Percentiles rank a stretch among this genome's conserved stretches.
Evolutionary conservation across 2,888 invertebrate genomes (phyloP).

Genomic region (Rosalia funebris): DNA sequence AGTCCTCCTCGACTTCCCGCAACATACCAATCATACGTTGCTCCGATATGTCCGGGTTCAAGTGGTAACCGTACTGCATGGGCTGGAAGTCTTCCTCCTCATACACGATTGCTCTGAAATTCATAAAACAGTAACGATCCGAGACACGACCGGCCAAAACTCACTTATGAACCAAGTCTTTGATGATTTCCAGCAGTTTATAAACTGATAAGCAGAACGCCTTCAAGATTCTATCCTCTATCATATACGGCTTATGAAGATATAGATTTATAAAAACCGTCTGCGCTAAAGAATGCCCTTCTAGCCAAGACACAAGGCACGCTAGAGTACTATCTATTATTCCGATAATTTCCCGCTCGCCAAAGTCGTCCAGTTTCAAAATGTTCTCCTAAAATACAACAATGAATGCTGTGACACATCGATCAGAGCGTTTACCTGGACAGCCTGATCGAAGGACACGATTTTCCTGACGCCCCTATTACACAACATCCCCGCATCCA

Average conservation of each 20-base stretch:
- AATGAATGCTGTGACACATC: too few relatives aligned
- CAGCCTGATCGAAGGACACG: slow-evolving; percentile 86
- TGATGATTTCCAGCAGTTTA: slow-evolving; percentile 88
- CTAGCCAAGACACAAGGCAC: slow-evolving; percentile 96
- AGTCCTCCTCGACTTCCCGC: slow-evolving; percentile 91
- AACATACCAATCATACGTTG: slow-evolving; percentile 83
- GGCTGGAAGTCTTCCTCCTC: slow-evolving; percentile 98
- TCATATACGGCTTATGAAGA: slow-evolving; percentile 87
- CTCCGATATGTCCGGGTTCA: slow-evolving; percentile 85
- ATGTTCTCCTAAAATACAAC: slow-evolving; percentile 73
- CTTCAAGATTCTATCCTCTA: slow-evolving; percentile 83
- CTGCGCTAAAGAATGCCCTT: slow-evolving; percentile 95
- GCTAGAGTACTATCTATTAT: slow-evolving; percentile 94
- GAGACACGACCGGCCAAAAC: slow-evolving; percentile 40
- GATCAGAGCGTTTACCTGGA: too few relatives aligned
- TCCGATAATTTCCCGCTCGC: slow-evolving; percentile 84
- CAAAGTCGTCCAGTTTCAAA: slow-evolving; percentile 80
- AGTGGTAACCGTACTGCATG: slow-evolving; percentile 88
- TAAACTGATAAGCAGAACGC: slow-evolving; percentile 89
- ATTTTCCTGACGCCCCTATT: slow-evolving; percentile 87
- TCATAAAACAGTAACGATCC: slow-evolving; percentile 19
- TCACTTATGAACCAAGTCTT: slow-evolving; percentile 88
- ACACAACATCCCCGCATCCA: slow-evolving; percentile 99
- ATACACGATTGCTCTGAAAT: slow-evolving; percentile 80
- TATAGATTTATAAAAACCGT: slow-evolving; percentile 97